Conservation (phyloP, 1,140 invertebrate species). For the Chlorops oryzae region DNA sequence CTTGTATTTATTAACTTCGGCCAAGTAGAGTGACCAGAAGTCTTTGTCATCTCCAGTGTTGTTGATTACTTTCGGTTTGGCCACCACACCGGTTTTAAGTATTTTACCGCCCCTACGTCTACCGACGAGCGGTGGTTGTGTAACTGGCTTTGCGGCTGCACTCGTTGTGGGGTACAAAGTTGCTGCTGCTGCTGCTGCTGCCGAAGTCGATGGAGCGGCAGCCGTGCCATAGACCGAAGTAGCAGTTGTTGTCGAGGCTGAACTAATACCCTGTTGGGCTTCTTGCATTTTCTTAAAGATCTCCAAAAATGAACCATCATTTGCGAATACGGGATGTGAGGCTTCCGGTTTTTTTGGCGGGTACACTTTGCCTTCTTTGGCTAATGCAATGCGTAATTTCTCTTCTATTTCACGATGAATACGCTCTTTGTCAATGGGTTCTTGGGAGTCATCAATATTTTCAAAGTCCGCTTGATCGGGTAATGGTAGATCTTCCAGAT, state of each 20-base stretch:
- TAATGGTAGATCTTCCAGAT: slow-evolving; percentile 15
- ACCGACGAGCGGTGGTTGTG: slow-evolving; percentile 54
- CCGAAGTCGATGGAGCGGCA: slow-evolving; percentile 11
- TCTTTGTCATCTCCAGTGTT: slow-evolving; percentile 67
- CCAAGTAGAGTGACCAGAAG: slow-evolving; percentile 87
- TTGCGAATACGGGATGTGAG: slow-evolving; percentile 58
- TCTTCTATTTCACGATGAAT: slow-evolving; percentile 46
- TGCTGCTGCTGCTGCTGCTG: slow-evolving; percentile 48
- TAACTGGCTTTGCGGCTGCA: slow-evolving; percentile 36
- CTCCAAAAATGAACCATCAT: slow-evolving; percentile 83
- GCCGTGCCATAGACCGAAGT: background rate
- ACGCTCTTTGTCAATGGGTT: slow-evolving; percentile 43
- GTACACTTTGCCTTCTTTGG: slow-evolving; percentile 44
- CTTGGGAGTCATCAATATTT: slow-evolving; percentile 37
- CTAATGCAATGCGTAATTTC: slow-evolving; percentile 36
- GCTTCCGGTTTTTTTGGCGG: slow-evolving; percentile 42
- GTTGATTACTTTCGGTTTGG: slow-evolving; percentile 65
- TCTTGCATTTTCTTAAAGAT: slow-evolving; percentile 86
- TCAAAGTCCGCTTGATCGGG: slow-evolving; percentile 28
- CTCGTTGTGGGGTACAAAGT: slow-evolving; percentile 22
- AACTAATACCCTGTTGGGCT: slow-evolving; percentile 41
- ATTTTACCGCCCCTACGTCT: slow-evolving; percentile 79
- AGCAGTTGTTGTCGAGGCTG: background rate
- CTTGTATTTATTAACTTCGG: slow-evolving; percentile 86
- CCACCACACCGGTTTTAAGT: slow-evolving; percentile 82